Evolutionary conservation across 1,140 invertebrate genomes (phyloP), one percentile per base, ranked within the genome.

Genomic region (Rhyacophila brunnea): DNA sequence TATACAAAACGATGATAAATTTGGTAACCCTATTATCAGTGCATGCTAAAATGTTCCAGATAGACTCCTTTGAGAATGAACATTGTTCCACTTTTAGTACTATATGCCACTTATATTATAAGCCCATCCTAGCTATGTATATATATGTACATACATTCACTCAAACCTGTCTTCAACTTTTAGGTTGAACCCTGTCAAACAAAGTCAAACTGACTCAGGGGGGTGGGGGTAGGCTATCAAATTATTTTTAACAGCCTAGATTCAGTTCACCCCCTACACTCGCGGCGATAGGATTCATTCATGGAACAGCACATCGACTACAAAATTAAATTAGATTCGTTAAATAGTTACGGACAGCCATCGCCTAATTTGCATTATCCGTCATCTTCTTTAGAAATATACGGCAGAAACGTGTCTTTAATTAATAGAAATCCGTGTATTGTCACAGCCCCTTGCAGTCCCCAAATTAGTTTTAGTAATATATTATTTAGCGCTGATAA

Each of bases 371-470:
- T 15, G 4, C 38, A 15, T n/a, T 15, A n/a, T 40, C 3, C 11
- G 15, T n/a, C 6, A 15, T 15, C 34, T 40, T n/a, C 34, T 43
- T 20, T 54, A n/a, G 32, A 14, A 6, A 20, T 60, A 35, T 48
- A 35, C 40, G 58, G 58, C 1, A 54, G 19, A 32, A 54, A 60
- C 32, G 36, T 60, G 10, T 14, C 44, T 4, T 19, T 60, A 3
- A 23, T 48, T 10, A 51, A 60, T 45, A 38, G 58, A 36, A 13
- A 9, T 20, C 34, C 48, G 1, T 28, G 9, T 5, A 28, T 28
- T 28, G 9, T 28, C 4, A 28, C 9, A 28, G 9, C 23, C 9
- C 23, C 23, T 5, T 28, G 9, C 9, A 28, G 23, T 28, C 23
- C 23, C 3, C 3, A 28, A 28, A 5, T 9, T 5, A 5, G 23